Evolutionary conservation across 2,888 invertebrate species (phyloP), one percentile per base, ranked within the genome.

Genomic region (Hoplodrina blanda): DNA sequence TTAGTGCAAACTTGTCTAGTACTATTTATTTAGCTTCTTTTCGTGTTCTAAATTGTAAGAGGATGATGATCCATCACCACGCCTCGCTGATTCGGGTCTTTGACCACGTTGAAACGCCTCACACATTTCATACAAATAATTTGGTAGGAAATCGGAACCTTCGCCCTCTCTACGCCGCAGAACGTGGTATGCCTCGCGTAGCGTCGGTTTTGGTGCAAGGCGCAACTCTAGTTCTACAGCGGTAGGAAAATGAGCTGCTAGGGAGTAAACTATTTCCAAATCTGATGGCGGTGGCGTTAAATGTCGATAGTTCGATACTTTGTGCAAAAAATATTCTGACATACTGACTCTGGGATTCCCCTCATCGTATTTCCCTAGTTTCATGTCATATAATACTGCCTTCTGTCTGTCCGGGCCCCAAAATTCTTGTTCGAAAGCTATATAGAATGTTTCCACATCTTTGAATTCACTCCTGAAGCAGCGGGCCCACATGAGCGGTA

Each of bases 101-200:
- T 91, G 91, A 19, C 95, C 95, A 61, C 92, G 91, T 79, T 96
- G 96, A 76, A 93, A 96, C 33, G 94, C 93, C 78, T 95, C 96
- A 79, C 96, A 96, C 96, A 96, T 96, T 86, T 96, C 96, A 85
- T 93, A 96, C 84, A 96, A 90, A 83, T 96, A 96, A 86, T 96
- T 96, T 62, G 96, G 96, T 73, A 96, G 87, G 84, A 93, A 95
- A 81, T 96, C 95, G 25, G 92, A 88, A 53, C 92, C 85, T 71
- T 95, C 95, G 62, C 95, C 95, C 82, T 96, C 95, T 81, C 95
- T 91, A 66, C 96, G 94, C 37, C 95, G 93, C 65, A 96, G 91
- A 83, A 94, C 86, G 60, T 92, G 92, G 83, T 96, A 96, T 53
- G 96, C 95, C 79, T 95, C 96, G 56, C 95, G 94, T 80, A 96